phyloP scores from a whole-genome alignment of 2,888 invertebrate genomes.

The Pteria penguin region DNA sequence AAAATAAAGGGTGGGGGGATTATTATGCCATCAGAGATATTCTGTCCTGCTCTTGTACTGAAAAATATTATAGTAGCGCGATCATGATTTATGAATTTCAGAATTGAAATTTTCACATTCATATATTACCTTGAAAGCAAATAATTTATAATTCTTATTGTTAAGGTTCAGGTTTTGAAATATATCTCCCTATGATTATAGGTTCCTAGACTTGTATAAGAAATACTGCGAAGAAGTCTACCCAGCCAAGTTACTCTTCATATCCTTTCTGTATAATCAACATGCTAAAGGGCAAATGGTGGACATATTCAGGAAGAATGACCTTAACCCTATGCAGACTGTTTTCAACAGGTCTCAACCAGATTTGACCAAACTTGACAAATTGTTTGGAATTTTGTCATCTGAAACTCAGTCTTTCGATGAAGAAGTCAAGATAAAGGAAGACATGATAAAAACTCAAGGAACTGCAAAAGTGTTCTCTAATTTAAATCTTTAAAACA shows the following conservation, averaged over 20 bases:
- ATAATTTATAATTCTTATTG: too few species aligned
- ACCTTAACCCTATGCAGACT: slow-evolving; percentile 72
- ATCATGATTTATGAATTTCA: not conserved
- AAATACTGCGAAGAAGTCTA: slow-evolving; percentile 77
- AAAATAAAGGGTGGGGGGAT: too few species aligned
- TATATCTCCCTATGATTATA: slow-evolving; percentile 47
- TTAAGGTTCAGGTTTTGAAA: not conserved
- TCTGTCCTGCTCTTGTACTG: too few species aligned
- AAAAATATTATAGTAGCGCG: too few species aligned
- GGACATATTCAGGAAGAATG: slow-evolving; percentile 54
- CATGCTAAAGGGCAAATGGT: slow-evolving; percentile 76
- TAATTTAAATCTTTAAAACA: slow-evolving; percentile 1
- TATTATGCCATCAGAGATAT: too few species aligned
- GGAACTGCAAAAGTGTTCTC: slow-evolving; percentile 56
- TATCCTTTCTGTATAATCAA: slow-evolving; percentile 78
- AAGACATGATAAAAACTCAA: slow-evolving; percentile 52
- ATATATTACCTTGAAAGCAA: not conserved
- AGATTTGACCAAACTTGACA: slow-evolving; percentile 79
- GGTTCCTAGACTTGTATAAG: slow-evolving; percentile 73
- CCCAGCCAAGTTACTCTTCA: slow-evolving; percentile 78
- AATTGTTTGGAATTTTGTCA: slow-evolving; percentile 76
- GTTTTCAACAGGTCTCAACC: slow-evolving; percentile 73
- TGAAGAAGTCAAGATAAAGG: slow-evolving; percentile 59
- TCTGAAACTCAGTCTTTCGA: slow-evolving; percentile 68
- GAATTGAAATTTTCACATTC: not conserved